Percentiles rank a stretch among this genome's conserved stretches.
Evolutionary conservation across 1,140 invertebrate species (phyloP).

Genomic region (Hyles vespertilio): DNA sequence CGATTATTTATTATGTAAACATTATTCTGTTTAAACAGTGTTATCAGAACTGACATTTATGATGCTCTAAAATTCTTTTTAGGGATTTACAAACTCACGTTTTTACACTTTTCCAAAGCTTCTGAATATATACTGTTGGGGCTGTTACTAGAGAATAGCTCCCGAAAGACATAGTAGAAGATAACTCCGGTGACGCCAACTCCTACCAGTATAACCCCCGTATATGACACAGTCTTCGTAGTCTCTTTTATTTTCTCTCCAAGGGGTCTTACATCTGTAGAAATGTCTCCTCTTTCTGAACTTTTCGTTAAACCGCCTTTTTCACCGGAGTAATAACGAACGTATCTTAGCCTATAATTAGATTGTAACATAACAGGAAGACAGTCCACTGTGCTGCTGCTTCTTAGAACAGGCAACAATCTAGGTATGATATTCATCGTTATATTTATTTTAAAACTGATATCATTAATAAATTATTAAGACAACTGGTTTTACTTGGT

Average conservation of each 20-base stretch:
- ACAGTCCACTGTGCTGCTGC: conserved; percentile 30
- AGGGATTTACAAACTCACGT: conserved; percentile 48
- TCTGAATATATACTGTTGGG: conserved; percentile 89
- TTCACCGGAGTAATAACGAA: conserved; percentile 51
- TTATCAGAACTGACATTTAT: too few relatives aligned
- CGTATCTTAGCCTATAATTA: conserved; percentile 19
- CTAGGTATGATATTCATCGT: conserved; percentile 64
- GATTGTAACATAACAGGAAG: conserved; percentile 33
- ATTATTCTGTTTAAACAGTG: too few relatives aligned
- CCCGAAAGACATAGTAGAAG: conserved; percentile 88
- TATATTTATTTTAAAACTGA: neutral
- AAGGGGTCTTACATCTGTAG: conserved; percentile 79
- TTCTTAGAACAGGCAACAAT: conserved; percentile 39
- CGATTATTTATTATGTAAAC: too few relatives aligned
- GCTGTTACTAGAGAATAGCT: conserved; percentile 91
- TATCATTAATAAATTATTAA: neutral
- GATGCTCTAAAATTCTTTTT: neutral
- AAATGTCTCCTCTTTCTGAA: conserved; percentile 61
- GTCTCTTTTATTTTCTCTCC: conserved; percentile 90
- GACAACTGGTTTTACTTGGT: neutral
- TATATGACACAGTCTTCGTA: conserved; percentile 89
- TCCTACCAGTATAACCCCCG: conserved; percentile 87
- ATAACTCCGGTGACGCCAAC: conserved; percentile 86
- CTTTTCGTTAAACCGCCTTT: conserved; percentile 50
- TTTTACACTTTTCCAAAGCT: conserved; percentile 84